Evolutionary conservation across 2,888 invertebrate species (phyloP).

Genomic region (Tenthredo scrophulariae): DNA sequence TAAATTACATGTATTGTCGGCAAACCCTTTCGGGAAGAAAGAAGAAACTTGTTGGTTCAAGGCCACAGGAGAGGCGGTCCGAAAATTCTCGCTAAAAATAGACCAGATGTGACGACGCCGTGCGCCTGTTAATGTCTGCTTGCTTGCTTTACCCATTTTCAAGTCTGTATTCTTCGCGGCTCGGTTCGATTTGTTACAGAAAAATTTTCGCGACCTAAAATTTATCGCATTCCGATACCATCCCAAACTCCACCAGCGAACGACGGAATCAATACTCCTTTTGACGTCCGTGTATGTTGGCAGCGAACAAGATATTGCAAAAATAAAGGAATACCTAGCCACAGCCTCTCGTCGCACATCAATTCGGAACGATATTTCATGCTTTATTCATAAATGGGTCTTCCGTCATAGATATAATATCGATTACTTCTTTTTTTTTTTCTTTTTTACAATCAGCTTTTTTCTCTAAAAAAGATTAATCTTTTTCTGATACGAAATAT

Average conservation of each 20-base stretch:
- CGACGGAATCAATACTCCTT: constrained; percentile 6
- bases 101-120: constrained; percentile 26
- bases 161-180: constrained; percentile 1
- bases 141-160: constrained; percentile 30
- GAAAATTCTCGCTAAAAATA: constrained; percentile 52
- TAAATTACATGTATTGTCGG: background rate
- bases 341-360: background rate
- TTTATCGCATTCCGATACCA: background rate
- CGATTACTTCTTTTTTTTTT: background rate
- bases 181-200: background rate
- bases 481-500: background rate
- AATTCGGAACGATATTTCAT: background rate
- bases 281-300: background rate
- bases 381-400: background rate
- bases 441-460: background rate
- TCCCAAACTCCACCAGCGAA: background rate
- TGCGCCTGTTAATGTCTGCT: constrained; percentile 8
- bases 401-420: background rate
- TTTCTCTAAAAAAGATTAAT: background rate
- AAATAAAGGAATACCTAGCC: background rate
- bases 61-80: constrained; percentile 37
- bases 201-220: background rate
- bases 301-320: background rate
- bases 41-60: constrained; percentile 50
- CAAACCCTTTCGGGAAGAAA: background rate